Evolutionary conservation across 35 echinoderm and acorn worm genomes (phyloP).

Genomic region (Ptychodera flava): DNA sequence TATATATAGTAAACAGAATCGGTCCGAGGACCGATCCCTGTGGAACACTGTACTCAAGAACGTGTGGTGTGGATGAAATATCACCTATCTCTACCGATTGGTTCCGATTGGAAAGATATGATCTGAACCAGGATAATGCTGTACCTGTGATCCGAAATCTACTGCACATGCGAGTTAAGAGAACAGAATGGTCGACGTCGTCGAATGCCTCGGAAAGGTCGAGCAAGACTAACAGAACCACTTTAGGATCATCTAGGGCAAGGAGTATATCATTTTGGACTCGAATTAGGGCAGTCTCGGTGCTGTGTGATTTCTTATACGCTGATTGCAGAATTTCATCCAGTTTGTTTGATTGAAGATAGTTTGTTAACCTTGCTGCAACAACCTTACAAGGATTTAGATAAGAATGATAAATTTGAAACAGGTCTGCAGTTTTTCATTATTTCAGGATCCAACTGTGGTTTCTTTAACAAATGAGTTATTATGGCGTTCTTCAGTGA

Average conservation of each 20-base stretch:
- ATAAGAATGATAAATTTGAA: slow-evolving; percentile 43
- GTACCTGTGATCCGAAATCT: slow-evolving; percentile 19
- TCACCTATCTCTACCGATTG: no score
- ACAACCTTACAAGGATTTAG: slow-evolving; percentile 35
- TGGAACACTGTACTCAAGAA: no score
- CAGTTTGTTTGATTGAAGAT: no score
- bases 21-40: no score
- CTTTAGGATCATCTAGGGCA: slow-evolving; percentile 4
- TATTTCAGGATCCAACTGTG: slow-evolving; percentile 13
- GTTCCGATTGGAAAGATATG: no score
- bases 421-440: slow-evolving; percentile 32
- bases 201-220: slow-evolving; percentile 53
- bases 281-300: slow-evolving; percentile 36
- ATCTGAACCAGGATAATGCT: slow-evolving; percentile 22
- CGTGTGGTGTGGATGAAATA: no score
- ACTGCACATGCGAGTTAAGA: no score
- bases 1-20: no score
- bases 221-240: slow-evolving; percentile 27
- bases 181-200: slow-evolving; percentile 30
- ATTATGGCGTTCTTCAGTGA: slow-evolving; percentile 31
- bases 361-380: no score
- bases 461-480: slow-evolving; percentile 35
- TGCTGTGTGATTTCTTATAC: slow-evolving; percentile 34
- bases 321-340: no score
- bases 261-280: no score